Evolutionary conservation across 2,797 vertebrate genomes (phyloP).

Genomic region (Chelidonichthys spinosus): DNA sequence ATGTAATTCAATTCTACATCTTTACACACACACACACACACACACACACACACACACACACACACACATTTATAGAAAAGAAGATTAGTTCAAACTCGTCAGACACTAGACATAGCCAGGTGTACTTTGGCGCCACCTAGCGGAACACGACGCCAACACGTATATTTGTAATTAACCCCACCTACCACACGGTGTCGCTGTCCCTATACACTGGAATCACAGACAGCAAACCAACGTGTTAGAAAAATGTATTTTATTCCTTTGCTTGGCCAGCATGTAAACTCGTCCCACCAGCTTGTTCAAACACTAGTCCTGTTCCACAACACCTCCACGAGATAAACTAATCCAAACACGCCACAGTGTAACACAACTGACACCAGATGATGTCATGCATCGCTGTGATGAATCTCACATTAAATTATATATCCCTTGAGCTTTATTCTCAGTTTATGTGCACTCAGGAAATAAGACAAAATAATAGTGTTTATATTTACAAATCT

Average conservation of each 20-base stretch:
- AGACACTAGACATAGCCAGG: not conserved
- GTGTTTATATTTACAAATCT: conserved; percentile 79
- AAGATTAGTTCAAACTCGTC: not conserved
- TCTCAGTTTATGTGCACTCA: conserved; percentile 74
- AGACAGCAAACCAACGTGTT: conserved; percentile 52
- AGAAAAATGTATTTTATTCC: conserved; percentile 76
- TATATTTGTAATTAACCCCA: conserved; percentile 18
- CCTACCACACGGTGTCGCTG: conserved; percentile 57
- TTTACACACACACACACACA: no score
- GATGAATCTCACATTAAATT: conserved; percentile 79
- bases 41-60: no score
- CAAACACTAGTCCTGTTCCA: conserved; percentile 45
- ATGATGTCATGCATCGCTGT: conserved; percentile 61
- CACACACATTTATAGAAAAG: no score
- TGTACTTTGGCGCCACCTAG: conserved; percentile 1
- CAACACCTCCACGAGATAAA: conserved; percentile 45
- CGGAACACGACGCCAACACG: no score
- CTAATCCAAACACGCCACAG: conserved; percentile 58
- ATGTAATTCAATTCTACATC: no score
- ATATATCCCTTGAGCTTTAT: conserved; percentile 70
- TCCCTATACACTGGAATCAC: conserved; percentile 15
- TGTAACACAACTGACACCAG: conserved; percentile 56
- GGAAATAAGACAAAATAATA: conserved; percentile 58
- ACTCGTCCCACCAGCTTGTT: conserved; percentile 63
- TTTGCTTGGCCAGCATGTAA: conserved; percentile 70